phyloP scores from a whole-genome alignment of 2,113 vertebrate species.

The Puntigrus tetrazona region DNA sequence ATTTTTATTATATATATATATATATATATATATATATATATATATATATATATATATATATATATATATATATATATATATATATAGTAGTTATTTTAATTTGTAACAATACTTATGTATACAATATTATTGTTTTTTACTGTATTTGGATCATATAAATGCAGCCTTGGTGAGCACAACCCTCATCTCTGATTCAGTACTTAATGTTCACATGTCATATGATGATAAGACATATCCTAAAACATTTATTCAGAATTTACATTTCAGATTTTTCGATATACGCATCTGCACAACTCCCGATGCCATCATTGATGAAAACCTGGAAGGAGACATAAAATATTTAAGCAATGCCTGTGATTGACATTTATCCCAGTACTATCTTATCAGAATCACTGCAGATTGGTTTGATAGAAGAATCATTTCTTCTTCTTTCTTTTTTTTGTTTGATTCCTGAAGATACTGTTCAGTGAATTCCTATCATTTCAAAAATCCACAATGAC shows the following conservation, averaged over 20 bases:
- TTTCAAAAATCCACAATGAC: neutral
- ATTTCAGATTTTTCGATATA: neutral
- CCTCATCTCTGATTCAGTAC: neutral
- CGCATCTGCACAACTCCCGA: neutral
- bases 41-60: too few species aligned
- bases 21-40: too few species aligned
- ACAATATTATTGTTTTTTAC: neutral
- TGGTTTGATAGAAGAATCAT: too few species aligned
- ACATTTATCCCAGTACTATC: constrained; percentile 36
- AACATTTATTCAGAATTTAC: neutral
- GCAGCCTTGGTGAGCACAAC: neutral
- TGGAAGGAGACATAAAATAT: neutral
- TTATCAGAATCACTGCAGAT: constrained; percentile 54
- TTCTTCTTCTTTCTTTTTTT: too few species aligned
- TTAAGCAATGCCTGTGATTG: constrained; percentile 1
- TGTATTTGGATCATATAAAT: neutral
- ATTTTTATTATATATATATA: too few species aligned
- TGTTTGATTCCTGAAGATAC: too few species aligned
- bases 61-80: too few species aligned
- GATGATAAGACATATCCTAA: neutral
- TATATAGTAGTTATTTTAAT: too few species aligned
- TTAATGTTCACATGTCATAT: neutral
- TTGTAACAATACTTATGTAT: neutral
- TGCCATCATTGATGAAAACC: neutral
- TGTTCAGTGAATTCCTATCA: neutral